Evolutionary conservation across 2,113 vertebrate genomes (phyloP).

Genomic region (Loxodonta africana): DNA sequence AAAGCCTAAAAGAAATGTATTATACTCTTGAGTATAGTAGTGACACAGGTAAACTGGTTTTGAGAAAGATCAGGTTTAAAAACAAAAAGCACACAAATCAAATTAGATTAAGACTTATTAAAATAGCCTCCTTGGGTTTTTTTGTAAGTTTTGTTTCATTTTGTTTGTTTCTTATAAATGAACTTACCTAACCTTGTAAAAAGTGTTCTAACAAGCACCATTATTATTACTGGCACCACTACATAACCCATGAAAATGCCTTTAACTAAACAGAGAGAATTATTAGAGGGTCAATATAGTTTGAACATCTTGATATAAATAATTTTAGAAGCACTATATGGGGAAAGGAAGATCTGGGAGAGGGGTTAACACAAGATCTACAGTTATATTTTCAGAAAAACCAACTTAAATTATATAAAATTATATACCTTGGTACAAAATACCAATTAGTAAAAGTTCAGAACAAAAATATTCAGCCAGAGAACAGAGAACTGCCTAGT

Average conservation of each 20-base stretch:
- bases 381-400: neutral
- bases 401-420: neutral
- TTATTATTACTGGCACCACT: slow-evolving; percentile 25
- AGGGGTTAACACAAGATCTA: neutral
- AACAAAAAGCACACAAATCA: neutral
- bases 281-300: neutral
- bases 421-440: neutral
- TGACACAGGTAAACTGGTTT: neutral
- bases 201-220: slow-evolving; percentile 60
- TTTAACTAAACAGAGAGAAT: slow-evolving; percentile 38
- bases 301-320: slow-evolving; percentile 20
- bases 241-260: slow-evolving; percentile 55
- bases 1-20: neutral
- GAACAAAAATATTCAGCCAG: neutral
- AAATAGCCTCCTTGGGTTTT: neutral
- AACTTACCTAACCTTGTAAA: slow-evolving; percentile 53
- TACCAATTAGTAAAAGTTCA: slow-evolving; percentile 27
- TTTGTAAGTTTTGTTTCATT: neutral
- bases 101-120: neutral
- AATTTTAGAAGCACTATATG: slow-evolving; percentile 1
- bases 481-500: neutral
- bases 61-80: neutral
- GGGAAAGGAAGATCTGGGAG: neutral
- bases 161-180: neutral
- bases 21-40: neutral